A percentile compares a stretch with the other conserved stretches of the same genome.
phyloP scores from a whole-genome alignment of 64 coral and sea anemone genomes.

The Dendrophyllia cribrosa region DNA sequence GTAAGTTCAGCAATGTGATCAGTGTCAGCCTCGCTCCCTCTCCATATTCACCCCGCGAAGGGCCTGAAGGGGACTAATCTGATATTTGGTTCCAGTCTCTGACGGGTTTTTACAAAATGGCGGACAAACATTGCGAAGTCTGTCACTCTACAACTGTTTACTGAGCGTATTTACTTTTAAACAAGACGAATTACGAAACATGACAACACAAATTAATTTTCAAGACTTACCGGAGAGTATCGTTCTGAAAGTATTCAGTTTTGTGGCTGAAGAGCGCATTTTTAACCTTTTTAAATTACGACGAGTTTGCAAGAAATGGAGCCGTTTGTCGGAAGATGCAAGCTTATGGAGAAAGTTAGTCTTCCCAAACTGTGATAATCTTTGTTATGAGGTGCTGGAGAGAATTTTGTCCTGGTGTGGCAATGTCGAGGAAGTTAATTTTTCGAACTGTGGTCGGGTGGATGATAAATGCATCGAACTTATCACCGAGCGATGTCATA shows the following conservation, averaged over 20 bases:
- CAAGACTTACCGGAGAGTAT: constrained; percentile 67
- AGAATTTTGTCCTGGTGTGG: constrained; percentile 49
- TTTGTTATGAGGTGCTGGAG: constrained; percentile 35
- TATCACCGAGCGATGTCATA: constrained; percentile 58
- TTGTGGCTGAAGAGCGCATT: constrained; percentile 43
- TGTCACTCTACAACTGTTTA: no score
- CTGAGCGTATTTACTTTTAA: no score
- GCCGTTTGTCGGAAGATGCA: constrained; percentile 49
- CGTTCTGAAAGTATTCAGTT: constrained; percentile 61
- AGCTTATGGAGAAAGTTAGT: constrained; percentile 69
- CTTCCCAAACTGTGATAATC: constrained; percentile 68
- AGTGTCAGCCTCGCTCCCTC: no score
- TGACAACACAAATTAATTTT: not conserved
- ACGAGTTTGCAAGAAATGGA: constrained; percentile 81
- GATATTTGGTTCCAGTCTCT: no score
- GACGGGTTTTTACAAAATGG: not conserved
- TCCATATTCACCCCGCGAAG: no score
- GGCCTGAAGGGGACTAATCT: no score
- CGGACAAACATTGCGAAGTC: not conserved
- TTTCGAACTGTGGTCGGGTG: constrained; percentile 46
- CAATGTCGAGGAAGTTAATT: constrained; percentile 50
- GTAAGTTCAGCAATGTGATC: no score
- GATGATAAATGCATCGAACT: constrained; percentile 67
- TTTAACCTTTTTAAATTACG: constrained; percentile 73
- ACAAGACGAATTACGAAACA: not conserved